A percentile compares a stretch with the other conserved stretches of the same genome.
These are phyloP conservation scores for Gymnothorax reevesii DNA, from an alignment of 2,797 vertebrate genomes.

Conservation along the genomic window DNA sequence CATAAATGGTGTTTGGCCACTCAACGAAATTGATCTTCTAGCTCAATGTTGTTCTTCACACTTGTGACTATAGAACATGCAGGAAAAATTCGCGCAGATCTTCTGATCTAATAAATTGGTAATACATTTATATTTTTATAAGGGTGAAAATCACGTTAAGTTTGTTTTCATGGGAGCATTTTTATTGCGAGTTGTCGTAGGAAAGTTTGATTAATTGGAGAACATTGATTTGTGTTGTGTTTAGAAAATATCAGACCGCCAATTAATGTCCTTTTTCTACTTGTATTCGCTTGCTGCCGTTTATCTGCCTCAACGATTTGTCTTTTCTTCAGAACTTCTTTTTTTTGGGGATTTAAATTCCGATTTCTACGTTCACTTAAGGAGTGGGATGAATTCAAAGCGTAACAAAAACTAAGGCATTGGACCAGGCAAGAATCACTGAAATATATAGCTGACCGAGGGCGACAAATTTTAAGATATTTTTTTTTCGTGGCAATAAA, in stretches of 20 bases:
- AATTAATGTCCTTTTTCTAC: conserved; percentile 27
- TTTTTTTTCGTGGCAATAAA: conserved; percentile 5
- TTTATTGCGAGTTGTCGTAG: conserved; percentile 18
- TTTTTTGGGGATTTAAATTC: conserved; percentile 29
- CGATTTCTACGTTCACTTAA: conserved; percentile 32
- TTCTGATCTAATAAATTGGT: neutral
- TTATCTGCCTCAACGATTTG: neutral
- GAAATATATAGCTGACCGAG: conserved; percentile 24
- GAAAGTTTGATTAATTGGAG: conserved; percentile 26
- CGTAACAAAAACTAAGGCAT: conserved; percentile 9
- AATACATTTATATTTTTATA: neutral
- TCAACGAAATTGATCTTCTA: conserved; percentile 5
- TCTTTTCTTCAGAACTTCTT: conserved; percentile 6
- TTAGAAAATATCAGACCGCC: conserved; percentile 20
- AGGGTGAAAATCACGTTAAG: conserved; percentile 6
- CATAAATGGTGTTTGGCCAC: neutral
- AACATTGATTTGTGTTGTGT: conserved; percentile 10
- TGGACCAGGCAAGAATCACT: neutral
- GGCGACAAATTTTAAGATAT: neutral
- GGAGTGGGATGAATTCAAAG: conserved; percentile 3
- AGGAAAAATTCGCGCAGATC: neutral
- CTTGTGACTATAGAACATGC: neutral
- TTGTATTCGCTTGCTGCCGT: conserved; percentile 16
- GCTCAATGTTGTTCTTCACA: neutral
- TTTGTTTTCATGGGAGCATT: conserved; percentile 21